Evolutionary conservation across 2,113 vertebrate species (phyloP).

Genomic region (Alethe diademata): DNA sequence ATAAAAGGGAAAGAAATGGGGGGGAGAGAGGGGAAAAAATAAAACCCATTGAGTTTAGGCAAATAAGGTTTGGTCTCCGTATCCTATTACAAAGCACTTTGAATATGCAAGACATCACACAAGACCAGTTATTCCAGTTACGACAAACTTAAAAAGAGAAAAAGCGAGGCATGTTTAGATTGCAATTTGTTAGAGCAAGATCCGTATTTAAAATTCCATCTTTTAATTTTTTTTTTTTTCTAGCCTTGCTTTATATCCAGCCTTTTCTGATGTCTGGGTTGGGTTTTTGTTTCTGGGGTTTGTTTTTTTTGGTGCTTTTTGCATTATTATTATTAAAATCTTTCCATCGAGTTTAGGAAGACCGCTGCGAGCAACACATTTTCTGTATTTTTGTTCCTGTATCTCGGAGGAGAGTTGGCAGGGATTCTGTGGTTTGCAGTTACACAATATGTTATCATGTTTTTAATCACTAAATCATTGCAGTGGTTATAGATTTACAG

Average conservation of each 20-base stretch:
- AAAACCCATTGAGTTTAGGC: constrained; percentile 79
- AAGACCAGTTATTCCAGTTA: constrained; percentile 93
- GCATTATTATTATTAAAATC: constrained; percentile 66
- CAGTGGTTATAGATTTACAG: constrained; percentile 88
- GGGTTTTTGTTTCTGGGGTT: not conserved
- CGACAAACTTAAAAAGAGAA: constrained; percentile 76
- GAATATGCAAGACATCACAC: constrained; percentile 85
- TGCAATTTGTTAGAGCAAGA: constrained; percentile 80
- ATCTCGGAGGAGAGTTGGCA: constrained; percentile 84
- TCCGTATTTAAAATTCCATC: constrained; percentile 71
- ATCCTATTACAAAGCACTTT: constrained; percentile 87
- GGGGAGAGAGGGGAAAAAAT: constrained; percentile 42
- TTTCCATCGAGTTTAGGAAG: constrained; percentile 64
- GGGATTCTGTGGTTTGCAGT: constrained; percentile 87
- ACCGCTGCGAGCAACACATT: constrained; percentile 74
- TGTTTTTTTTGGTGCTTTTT: not conserved
- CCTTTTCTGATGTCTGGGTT: constrained; percentile 27
- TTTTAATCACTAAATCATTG: constrained; percentile 92
- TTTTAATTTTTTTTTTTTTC: constrained; percentile 47
- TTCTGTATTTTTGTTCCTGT: constrained; percentile 74
- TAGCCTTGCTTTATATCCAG: constrained; percentile 28
- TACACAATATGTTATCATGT: constrained; percentile 91
- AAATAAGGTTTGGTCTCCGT: constrained; percentile 84
- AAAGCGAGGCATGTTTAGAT: constrained; percentile 78
- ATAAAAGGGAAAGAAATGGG: constrained; percentile 37